Evolutionary conservation across 2,797 vertebrate species (phyloP).

Genomic region (Pitangus sulphuratus): DNA sequence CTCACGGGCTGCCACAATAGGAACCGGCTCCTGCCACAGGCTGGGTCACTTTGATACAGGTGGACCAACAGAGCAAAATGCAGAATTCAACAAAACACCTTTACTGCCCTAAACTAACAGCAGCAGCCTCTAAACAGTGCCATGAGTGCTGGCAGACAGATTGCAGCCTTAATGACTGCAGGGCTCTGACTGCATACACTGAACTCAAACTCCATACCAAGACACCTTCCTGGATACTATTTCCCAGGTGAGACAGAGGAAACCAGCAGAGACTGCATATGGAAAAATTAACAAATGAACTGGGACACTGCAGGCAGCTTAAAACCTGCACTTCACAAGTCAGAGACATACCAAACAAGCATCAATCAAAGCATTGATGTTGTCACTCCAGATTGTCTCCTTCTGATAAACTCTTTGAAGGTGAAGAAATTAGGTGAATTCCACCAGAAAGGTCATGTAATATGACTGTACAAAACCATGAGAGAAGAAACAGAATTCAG

Average conservation of each 20-base stretch:
- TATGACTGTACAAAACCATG: background rate
- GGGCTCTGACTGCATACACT: background rate
- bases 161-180: background rate
- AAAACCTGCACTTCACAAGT: background rate
- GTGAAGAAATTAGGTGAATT: background rate
- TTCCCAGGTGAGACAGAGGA: background rate
- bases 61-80: background rate
- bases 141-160: background rate
- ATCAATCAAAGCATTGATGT: constrained; percentile 25
- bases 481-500: background rate
- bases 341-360: background rate
- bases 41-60: background rate
- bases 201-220: background rate
- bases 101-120: background rate
- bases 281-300: background rate
- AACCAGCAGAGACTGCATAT: background rate
- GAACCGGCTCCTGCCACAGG: background rate
- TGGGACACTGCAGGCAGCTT: background rate
- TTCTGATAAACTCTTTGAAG: background rate
- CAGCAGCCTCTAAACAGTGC: background rate
- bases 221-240: background rate
- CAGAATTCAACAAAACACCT: background rate
- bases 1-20: background rate
- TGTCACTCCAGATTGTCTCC: background rate
- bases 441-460: background rate